These are phyloP conservation scores for Volucella inanis DNA, from an alignment of 2,888 invertebrate species.

Conservation along the genomic window DNA sequence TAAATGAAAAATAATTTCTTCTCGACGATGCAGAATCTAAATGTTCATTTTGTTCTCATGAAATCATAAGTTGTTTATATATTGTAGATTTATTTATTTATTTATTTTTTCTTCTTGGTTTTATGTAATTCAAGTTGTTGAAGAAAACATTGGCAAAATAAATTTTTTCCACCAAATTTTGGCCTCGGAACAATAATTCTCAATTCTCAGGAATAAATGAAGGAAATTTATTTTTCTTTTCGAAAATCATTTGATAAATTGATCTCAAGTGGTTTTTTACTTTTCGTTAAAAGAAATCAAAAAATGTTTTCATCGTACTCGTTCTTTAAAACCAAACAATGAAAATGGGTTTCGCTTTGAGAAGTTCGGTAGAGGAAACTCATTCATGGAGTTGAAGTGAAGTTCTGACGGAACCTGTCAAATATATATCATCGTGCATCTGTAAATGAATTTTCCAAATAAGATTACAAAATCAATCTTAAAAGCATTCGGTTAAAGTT, in stretches of 20 bases:
- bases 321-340: too few species aligned
- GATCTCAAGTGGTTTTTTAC: conserved; percentile 21
- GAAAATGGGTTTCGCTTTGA: too few species aligned
- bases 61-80: conserved; percentile 46
- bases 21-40: neutral
- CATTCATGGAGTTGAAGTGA: neutral
- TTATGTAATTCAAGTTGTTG: conserved; percentile 61
- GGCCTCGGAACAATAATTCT: conserved; percentile 16
- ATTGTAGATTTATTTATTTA: conserved; percentile 19
- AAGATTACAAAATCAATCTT: conserved; percentile 18
- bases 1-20: conserved; percentile 34
- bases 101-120: conserved; percentile 33
- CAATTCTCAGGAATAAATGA: too few species aligned
- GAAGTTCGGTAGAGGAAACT: neutral
- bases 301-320: too few species aligned
- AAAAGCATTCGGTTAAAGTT: conserved; percentile 44
- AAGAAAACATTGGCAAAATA: conserved; percentile 27
- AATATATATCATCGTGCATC: neutral
- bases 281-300: too few species aligned
- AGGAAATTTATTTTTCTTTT: conserved; percentile 14
- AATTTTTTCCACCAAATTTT: conserved; percentile 10
- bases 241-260: conserved; percentile 35
- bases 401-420: neutral
- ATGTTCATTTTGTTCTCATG: conserved; percentile 18
- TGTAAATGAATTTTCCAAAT: conserved; percentile 4